phyloP scores from a whole-genome alignment of 2,888 invertebrate genomes.

The Acheta domesticus region DNA sequence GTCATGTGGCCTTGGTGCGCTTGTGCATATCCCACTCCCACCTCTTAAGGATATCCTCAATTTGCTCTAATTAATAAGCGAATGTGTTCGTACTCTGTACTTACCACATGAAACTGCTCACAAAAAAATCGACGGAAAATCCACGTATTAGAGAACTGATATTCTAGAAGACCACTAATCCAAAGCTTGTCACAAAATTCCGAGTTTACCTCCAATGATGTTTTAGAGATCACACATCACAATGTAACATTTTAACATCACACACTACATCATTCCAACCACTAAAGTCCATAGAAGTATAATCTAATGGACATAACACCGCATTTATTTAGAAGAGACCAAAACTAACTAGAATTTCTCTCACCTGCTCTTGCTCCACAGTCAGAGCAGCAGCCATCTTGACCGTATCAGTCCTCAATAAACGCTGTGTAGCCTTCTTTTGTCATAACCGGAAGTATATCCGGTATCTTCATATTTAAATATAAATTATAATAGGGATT shows the following conservation, averaged over 20 bases:
- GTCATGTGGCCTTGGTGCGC: slow-evolving; percentile 29
- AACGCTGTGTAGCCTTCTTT: slow-evolving; percentile 24
- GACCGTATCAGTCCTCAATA: slow-evolving; percentile 39
- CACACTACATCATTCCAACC: neutral
- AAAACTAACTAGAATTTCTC: slow-evolving; percentile 37
- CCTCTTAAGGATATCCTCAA: slow-evolving; percentile 11
- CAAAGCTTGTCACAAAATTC: neutral
- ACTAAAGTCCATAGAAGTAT: neutral
- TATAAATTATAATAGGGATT: neutral
- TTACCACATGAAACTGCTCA: too few relatives aligned
- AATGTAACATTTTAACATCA: neutral
- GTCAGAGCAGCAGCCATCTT: slow-evolving; percentile 71
- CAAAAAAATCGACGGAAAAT: too few relatives aligned
- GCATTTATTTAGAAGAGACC: slow-evolving; percentile 31
- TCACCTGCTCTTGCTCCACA: slow-evolving; percentile 71
- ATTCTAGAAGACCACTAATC: neutral
- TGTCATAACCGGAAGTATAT: slow-evolving; percentile 26
- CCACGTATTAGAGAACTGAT: too few relatives aligned
- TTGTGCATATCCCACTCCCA: slow-evolving; percentile 12
- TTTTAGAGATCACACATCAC: neutral
- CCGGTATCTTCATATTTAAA: slow-evolving; percentile 19
- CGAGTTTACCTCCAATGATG: neutral
- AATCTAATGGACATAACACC: neutral
- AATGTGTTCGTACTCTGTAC: neutral
- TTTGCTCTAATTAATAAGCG: neutral